Evolutionary conservation across 2,888 invertebrate genomes (phyloP), one percentile per base, ranked within the genome.

Genomic region (Lacanobia wlatinum): DNA sequence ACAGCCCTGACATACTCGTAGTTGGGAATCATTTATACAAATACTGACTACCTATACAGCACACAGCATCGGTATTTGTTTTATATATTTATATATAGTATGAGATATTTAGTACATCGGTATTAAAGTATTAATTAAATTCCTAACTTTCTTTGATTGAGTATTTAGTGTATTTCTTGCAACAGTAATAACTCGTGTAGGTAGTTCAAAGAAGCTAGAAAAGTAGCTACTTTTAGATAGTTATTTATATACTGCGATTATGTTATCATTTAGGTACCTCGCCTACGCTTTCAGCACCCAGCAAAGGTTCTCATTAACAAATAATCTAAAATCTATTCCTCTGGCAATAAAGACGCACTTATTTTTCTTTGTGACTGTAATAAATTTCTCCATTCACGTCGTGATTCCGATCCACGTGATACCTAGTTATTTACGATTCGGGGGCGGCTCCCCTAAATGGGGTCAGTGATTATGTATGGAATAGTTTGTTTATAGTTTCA

Each of bases 381-480:
- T 90, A 90, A 89, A 89, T 90, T 88, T 87, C 83, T 83, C 85
- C 76, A 84, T 85, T 86, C 84, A 84, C 77, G 86, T 85, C 84
- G 79, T 85, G 87, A 88, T 89, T 90, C 78, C 76, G 78, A 84
- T 78, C 84, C 84, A 87, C 84, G 86, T 88, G 88, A 89, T 89
- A 82, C 82, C 80, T 82, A 83, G 84, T 90, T 86, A 91, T 90
- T 89, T 89, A 89, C 84, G 87, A 87, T 87, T 85, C 74, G 73
- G 82, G 83, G 75, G 73, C 78, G 75, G 75, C 76, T 80, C 74
- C 53, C 83, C 82, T 83, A 87, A 87, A 88, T 85, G 75, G 65
- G 89, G 88, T 88, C 88, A 88, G 84, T 87, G 87, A 89, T 90
- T 89, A 89, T 88, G 86, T 86, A 83, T 85, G 84, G 84, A 87